These are phyloP conservation scores for Cryptocephalus moraei DNA, from an alignment of 2,888 invertebrate genomes.

Conservation along the genomic window DNA sequence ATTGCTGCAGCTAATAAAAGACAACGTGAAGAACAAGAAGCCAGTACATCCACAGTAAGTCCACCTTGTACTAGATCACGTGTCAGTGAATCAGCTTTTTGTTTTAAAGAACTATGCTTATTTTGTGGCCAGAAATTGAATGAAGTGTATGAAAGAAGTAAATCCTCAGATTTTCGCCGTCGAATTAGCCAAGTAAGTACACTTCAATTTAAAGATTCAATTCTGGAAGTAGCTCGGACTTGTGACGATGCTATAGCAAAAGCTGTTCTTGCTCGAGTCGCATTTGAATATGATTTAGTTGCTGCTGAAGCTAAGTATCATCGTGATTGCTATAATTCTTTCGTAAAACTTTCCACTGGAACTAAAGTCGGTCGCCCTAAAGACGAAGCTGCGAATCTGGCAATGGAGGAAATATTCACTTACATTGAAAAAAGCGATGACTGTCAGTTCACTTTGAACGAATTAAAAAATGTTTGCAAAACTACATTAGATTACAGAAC, in stretches of 20 bases:
- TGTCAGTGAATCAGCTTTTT: constrained; percentile 23
- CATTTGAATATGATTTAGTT: constrained; percentile 22
- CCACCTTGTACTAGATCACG: constrained; percentile 23
- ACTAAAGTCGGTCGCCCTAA: constrained; percentile 27
- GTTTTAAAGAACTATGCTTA: constrained; percentile 22
- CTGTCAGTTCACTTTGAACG: no score
- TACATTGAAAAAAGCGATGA: constrained; percentile 28
- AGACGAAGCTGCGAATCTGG: constrained; percentile 21
- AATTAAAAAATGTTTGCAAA: constrained; percentile 19
- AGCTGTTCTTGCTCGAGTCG: constrained; percentile 22
- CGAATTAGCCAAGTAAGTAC: constrained; percentile 20
- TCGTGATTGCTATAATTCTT: constrained; percentile 22
- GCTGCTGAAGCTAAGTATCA: constrained; percentile 28
- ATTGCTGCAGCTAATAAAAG: constrained; percentile 4
- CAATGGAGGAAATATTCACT: constrained; percentile 27
- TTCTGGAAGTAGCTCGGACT: constrained; percentile 16
- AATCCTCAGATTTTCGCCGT: constrained; percentile 18
- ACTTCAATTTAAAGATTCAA: constrained; percentile 16
- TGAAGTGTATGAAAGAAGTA: constrained; percentile 27
- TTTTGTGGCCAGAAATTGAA: constrained; percentile 30
- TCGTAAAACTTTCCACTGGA: constrained; percentile 25
- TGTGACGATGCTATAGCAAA: constrained; percentile 20
- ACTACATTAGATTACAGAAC: constrained; percentile 21
- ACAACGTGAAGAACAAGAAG: constrained; percentile 3
- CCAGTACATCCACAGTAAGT: constrained; percentile 9